phyloP scores from a whole-genome alignment of 1,140 invertebrate genomes.

The Ruditapes philippinarum region DNA sequence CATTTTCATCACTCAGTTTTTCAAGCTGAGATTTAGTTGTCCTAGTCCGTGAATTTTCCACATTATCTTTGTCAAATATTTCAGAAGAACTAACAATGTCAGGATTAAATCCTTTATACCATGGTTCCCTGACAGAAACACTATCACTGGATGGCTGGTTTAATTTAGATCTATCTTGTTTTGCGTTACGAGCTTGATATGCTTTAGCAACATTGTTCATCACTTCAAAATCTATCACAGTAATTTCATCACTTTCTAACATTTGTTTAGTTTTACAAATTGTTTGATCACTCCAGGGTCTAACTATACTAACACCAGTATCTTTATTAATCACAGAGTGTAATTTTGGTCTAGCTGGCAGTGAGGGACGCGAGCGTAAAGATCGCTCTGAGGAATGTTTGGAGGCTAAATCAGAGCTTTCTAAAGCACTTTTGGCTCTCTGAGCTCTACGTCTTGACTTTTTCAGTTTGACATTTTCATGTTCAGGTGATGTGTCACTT shows the following conservation, averaged over 20 bases:
- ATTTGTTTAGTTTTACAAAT: slow-evolving; percentile 65
- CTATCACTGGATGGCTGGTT: background rate
- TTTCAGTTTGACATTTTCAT: slow-evolving; percentile 44
- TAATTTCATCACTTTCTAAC: slow-evolving; percentile 65
- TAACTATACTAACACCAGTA: slow-evolving; percentile 53
- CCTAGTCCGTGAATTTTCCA: background rate
- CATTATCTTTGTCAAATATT: background rate
- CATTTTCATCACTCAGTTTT: background rate
- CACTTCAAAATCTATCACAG: slow-evolving; percentile 63
- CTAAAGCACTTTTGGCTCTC: slow-evolving; percentile 61
- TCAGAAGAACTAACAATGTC: slow-evolving; percentile 6
- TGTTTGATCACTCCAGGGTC: slow-evolving; percentile 64
- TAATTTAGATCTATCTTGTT: slow-evolving; percentile 8
- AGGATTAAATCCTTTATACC: background rate
- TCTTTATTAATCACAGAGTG: slow-evolving; percentile 66
- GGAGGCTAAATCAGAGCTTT: slow-evolving; percentile 42
- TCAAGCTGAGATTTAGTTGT: background rate
- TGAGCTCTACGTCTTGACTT: slow-evolving; percentile 49
- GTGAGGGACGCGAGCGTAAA: slow-evolving; percentile 7
- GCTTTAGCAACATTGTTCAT: slow-evolving; percentile 64
- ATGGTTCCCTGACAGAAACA: background rate
- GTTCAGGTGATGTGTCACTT: slow-evolving; percentile 62
- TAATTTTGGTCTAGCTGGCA: slow-evolving; percentile 52
- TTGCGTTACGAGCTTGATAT: slow-evolving; percentile 43
- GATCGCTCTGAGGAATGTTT: slow-evolving; percentile 55